Percentiles rank a stretch among this genome's conserved stretches.
Evolutionary conservation across 2,888 invertebrate genomes (phyloP).

Genomic region (Drosophila quinaria): DNA sequence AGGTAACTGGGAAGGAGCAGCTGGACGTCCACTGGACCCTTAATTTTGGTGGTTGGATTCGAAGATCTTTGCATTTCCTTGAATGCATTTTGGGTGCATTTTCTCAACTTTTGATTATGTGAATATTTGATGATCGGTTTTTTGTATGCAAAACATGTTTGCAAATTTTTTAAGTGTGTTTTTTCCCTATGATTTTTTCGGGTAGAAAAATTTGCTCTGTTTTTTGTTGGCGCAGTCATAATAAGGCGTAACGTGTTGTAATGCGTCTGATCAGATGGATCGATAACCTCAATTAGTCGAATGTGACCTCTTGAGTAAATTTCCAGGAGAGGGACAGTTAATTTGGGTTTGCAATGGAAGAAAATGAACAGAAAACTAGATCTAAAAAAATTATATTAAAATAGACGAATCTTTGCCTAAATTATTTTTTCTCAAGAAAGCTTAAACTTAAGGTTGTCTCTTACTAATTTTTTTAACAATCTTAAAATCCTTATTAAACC

Average conservation of each 20-base stretch:
- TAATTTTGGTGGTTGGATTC: conserved; percentile 39
- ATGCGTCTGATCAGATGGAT: conserved; percentile 21
- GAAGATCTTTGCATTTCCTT: conserved; percentile 36
- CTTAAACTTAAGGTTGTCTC: too few species aligned
- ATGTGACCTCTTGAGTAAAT: conserved; percentile 52
- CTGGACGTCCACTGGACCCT: conserved; percentile 52
- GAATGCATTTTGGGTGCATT: conserved; percentile 33
- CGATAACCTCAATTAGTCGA: conserved; percentile 66
- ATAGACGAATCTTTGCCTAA: not conserved
- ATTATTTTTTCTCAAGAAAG: not conserved
- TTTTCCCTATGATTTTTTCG: conserved; percentile 27
- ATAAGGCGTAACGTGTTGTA: conserved; percentile 69
- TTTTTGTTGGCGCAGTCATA: conserved; percentile 64
- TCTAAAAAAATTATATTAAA: not conserved
- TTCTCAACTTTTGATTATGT: conserved; percentile 44
- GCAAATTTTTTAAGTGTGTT: conserved; percentile 70
- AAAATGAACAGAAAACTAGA: not conserved
- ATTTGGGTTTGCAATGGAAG: not conserved
- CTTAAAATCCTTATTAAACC: not conserved
- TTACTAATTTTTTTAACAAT: not conserved
- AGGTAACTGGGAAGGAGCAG: conserved; percentile 51
- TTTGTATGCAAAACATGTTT: conserved; percentile 75
- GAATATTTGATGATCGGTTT: conserved; percentile 73
- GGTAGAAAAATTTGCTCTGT: conserved; percentile 34
- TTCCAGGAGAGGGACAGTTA: not conserved